A percentile compares a stretch with the other conserved stretches of the same genome.
These are phyloP conservation scores for Tenebrosternarchus preto DNA, from an alignment of 2,113 vertebrate species.

Conservation along the genomic window DNA sequence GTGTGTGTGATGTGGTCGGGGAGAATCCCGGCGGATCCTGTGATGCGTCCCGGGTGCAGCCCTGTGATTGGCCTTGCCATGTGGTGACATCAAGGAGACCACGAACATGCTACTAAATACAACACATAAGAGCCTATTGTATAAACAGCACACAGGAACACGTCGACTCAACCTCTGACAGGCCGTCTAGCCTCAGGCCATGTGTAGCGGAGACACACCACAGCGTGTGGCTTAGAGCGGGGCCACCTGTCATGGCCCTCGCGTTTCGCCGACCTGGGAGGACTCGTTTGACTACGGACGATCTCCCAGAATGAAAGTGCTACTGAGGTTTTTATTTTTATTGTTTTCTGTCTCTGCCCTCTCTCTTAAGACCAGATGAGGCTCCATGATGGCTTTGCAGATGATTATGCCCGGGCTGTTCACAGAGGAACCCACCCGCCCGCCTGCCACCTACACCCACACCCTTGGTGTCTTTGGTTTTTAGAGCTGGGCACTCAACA, in stretches of 20 bases:
- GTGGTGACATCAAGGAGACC: constrained; percentile 1
- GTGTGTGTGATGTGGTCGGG: neutral
- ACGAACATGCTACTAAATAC: constrained; percentile 14
- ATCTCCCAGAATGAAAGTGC: too few relatives aligned
- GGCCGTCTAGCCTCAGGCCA: neutral
- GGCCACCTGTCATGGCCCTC: neutral
- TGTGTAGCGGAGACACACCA: constrained; percentile 8
- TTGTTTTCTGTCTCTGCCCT: neutral
- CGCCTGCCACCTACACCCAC: too few relatives aligned
- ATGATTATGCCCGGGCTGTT: too few relatives aligned
- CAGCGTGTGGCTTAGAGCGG: neutral
- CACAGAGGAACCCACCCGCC: too few relatives aligned
- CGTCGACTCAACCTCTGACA: constrained; percentile 27
- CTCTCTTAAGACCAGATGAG: neutral
- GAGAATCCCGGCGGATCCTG: neutral
- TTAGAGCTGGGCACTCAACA: too few relatives aligned
- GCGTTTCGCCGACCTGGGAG: neutral
- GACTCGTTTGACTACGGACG: neutral
- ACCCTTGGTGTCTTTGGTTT: too few relatives aligned
- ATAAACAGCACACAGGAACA: constrained; percentile 20
- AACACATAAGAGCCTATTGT: neutral
- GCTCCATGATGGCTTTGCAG: too few relatives aligned
- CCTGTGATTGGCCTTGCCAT: neutral
- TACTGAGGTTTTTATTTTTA: too few relatives aligned
- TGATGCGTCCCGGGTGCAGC: neutral